Evolutionary conservation across 2,113 vertebrate species (phyloP).

Genomic region (Sphaerodactylus townsendi): DNA sequence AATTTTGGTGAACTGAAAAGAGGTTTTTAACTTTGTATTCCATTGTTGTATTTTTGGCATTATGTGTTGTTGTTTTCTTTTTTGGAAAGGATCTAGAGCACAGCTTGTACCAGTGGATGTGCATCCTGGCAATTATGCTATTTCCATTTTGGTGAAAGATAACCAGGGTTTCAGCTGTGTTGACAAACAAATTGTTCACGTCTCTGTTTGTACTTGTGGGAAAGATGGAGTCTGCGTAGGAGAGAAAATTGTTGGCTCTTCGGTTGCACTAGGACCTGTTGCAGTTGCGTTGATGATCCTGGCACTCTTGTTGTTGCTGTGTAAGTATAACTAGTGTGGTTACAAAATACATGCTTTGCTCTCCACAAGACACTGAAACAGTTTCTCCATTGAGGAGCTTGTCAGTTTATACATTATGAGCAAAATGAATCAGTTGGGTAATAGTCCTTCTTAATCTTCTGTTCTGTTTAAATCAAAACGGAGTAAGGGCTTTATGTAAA

Average conservation of each 20-base stretch:
- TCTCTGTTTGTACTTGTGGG: conserved; percentile 69
- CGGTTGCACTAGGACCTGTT: conserved; percentile 62
- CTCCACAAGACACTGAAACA: not conserved
- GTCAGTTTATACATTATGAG: not conserved
- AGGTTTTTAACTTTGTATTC: not conserved
- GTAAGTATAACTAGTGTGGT: conserved; percentile 65
- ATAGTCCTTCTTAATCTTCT: not conserved
- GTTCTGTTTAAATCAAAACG: not conserved
- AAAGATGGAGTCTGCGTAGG: conserved; percentile 25
- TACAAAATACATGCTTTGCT: not conserved
- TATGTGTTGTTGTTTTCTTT: not conserved
- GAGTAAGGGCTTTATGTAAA: not conserved
- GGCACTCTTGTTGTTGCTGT: conserved; percentile 73
- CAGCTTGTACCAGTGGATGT: conserved; percentile 57
- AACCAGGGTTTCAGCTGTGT: conserved; percentile 73
- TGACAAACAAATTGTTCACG: conserved; percentile 59
- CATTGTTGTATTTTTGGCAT: not conserved
- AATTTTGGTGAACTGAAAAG: not conserved
- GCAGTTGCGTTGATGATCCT: conserved; percentile 73
- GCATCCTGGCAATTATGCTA: conserved; percentile 45
- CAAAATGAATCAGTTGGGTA: conserved; percentile 13
- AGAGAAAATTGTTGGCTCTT: fast-evolving
- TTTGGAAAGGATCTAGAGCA: conserved; percentile 64
- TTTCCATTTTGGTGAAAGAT: conserved; percentile 71
- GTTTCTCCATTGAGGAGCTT: not conserved